Conservation (phyloP, 2,797 vertebrate species). For the Picus viridis region DNA sequence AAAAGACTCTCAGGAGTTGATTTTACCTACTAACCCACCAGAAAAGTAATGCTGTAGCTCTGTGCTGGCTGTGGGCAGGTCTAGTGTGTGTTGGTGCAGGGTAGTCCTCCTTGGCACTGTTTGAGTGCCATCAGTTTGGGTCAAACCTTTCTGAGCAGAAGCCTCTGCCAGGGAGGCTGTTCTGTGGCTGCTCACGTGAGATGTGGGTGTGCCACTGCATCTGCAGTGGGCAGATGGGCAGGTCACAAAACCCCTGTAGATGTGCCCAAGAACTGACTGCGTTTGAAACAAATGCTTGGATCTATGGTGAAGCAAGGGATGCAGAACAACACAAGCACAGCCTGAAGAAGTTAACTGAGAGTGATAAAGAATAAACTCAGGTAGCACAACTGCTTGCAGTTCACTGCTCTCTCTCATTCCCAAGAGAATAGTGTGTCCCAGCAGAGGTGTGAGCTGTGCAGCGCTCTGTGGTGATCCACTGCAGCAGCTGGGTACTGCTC, state of each 20-base stretch:
- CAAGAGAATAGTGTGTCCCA: fast-evolving
- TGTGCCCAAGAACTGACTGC: background rate
- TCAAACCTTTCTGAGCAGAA: background rate
- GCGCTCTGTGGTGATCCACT: fast-evolving
- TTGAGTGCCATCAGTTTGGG: fast-evolving
- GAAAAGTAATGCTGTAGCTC: background rate
- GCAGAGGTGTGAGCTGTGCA: background rate
- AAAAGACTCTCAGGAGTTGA: background rate
- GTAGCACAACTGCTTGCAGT: background rate
- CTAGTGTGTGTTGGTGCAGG: background rate
- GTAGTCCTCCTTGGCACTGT: background rate
- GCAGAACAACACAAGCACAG: background rate
- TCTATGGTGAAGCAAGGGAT: fast-evolving
- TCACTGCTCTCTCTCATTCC: background rate
- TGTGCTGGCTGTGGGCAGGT: fast-evolving
- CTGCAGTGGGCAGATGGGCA: background rate
- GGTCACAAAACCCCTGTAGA: background rate
- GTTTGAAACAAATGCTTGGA: background rate
- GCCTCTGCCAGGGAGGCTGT: background rate
- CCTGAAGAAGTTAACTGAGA: background rate
- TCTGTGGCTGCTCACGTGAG: fast-evolving
- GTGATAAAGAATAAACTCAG: background rate
- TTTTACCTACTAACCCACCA: background rate
- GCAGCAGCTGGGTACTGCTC: background rate
- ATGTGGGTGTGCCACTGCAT: fast-evolving